Percentiles rank a stretch among this genome's conserved stretches.
phyloP scores from a whole-genome alignment of 1,140 invertebrate genomes.

The Drusus annulatus region DNA sequence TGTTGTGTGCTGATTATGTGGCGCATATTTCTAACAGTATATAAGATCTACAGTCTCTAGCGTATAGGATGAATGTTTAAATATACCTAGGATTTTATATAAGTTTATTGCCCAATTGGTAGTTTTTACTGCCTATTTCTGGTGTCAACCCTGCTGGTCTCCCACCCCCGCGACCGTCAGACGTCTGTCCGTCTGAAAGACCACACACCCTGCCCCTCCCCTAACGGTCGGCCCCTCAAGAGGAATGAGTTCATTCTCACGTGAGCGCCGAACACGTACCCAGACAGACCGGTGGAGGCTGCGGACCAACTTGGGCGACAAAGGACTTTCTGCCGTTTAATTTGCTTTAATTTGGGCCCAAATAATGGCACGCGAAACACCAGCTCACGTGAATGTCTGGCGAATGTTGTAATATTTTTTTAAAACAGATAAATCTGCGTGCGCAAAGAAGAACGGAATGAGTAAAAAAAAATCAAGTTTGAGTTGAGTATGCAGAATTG shows the following conservation, averaged over 20 bases:
- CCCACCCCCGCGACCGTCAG: slow-evolving; percentile 10
- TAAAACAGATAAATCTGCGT: too few species aligned
- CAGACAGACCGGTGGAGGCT: slow-evolving; percentile 1
- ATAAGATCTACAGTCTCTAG: too few species aligned
- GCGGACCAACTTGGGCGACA: slow-evolving; percentile 24
- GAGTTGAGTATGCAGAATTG: too few species aligned
- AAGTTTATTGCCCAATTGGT: too few species aligned
- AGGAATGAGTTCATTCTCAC: slow-evolving; percentile 28
- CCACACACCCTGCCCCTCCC: background rate
- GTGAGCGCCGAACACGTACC: slow-evolving; percentile 12
- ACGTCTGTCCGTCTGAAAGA: slow-evolving; percentile 50
- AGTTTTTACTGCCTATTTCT: background rate
- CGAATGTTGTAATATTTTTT: too few species aligned
- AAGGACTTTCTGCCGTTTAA: slow-evolving; percentile 22
- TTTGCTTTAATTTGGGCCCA: slow-evolving; percentile 21
- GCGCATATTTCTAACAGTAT: too few species aligned
- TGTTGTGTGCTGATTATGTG: too few species aligned
- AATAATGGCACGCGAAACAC: background rate
- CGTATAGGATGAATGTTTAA: too few species aligned
- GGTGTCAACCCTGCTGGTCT: background rate
- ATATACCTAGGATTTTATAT: too few species aligned
- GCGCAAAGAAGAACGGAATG: too few species aligned
- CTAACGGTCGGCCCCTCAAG: background rate
- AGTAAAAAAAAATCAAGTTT: too few species aligned
- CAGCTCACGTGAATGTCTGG: too few species aligned